These are phyloP conservation scores for Acanthoscelides obtectus DNA, from an alignment of 2,888 invertebrate genomes.

Conservation along the genomic window DNA sequence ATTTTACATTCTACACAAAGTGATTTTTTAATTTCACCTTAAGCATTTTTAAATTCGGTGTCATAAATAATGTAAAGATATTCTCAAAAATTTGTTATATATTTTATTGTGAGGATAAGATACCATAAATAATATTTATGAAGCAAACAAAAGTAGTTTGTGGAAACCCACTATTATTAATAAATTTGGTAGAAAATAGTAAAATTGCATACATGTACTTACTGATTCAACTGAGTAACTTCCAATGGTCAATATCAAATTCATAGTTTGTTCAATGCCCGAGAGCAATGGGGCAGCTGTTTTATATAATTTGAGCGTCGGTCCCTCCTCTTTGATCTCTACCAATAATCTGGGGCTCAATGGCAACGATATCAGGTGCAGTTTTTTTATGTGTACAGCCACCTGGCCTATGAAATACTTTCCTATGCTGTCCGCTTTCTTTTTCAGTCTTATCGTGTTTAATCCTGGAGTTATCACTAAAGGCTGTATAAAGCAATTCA, in stretches of 20 bases:
- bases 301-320: slow-evolving; percentile 50
- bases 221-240: slow-evolving; percentile 70
- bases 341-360: slow-evolving; percentile 53
- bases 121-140: too few relatives aligned
- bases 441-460: slow-evolving; percentile 60
- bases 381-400: slow-evolving; percentile 59
- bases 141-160: too few relatives aligned
- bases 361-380: slow-evolving; percentile 68
- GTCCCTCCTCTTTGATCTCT: slow-evolving; percentile 46
- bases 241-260: slow-evolving; percentile 71
- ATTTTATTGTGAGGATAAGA: too few relatives aligned
- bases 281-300: slow-evolving; percentile 69
- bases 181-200: too few relatives aligned
- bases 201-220: too few relatives aligned
- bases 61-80: too few relatives aligned
- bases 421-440: slow-evolving; percentile 61
- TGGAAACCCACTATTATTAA: too few relatives aligned
- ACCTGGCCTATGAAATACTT: slow-evolving; percentile 69
- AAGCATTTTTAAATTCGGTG: too few relatives aligned
- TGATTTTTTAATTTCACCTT: too few relatives aligned
- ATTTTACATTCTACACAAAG: too few relatives aligned
- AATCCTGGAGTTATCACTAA: slow-evolving; percentile 54
- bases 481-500: slow-evolving; percentile 38
- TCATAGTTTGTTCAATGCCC: slow-evolving; percentile 74
- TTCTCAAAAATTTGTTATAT: too few relatives aligned